These are phyloP conservation scores for Alligator mississippiensis DNA, from an alignment of 2,113 vertebrate genomes.

Conservation along the genomic window DNA sequence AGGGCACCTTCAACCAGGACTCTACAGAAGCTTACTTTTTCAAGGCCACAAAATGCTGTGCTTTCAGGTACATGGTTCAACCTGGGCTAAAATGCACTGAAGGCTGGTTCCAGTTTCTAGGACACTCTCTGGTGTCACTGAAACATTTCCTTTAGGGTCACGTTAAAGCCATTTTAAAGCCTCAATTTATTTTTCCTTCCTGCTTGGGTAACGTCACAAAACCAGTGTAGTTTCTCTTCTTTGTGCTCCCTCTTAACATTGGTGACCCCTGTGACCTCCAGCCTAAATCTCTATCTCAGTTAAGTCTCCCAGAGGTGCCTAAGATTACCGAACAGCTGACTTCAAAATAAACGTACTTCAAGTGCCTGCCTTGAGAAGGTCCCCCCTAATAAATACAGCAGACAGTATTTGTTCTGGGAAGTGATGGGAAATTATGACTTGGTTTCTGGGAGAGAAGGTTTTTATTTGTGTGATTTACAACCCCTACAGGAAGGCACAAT, in stretches of 20 bases:
- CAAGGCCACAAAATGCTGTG: not conserved
- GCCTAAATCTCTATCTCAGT: slow-evolving; percentile 60
- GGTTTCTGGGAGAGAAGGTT: slow-evolving; percentile 44
- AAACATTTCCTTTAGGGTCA: slow-evolving; percentile 39
- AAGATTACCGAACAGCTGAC: slow-evolving; percentile 57
- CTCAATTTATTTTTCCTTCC: slow-evolving; percentile 58
- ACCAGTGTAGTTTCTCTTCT: not conserved
- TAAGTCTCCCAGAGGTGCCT: slow-evolving; percentile 69
- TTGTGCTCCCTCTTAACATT: slow-evolving; percentile 51
- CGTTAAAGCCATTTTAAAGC: slow-evolving; percentile 57
- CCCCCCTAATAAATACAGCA: slow-evolving; percentile 73
- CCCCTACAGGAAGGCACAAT: not conserved
- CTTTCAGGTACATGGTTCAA: not conserved
- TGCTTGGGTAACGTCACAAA: slow-evolving; percentile 58
- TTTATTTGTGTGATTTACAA: slow-evolving; percentile 49
- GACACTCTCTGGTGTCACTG: slow-evolving; percentile 44
- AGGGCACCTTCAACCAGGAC: not conserved
- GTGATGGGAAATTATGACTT: slow-evolving; percentile 57
- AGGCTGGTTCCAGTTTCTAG: accelerated
- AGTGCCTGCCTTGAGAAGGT: slow-evolving; percentile 51
- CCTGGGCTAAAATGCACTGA: not conserved
- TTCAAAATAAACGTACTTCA: slow-evolving; percentile 72
- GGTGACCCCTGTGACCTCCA: slow-evolving; percentile 9
- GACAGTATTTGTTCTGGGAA: slow-evolving; percentile 65
- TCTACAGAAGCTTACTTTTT: not conserved